Evolutionary conservation across 2,888 invertebrate species (phyloP).

Genomic region (Poecilus cupreus): DNA sequence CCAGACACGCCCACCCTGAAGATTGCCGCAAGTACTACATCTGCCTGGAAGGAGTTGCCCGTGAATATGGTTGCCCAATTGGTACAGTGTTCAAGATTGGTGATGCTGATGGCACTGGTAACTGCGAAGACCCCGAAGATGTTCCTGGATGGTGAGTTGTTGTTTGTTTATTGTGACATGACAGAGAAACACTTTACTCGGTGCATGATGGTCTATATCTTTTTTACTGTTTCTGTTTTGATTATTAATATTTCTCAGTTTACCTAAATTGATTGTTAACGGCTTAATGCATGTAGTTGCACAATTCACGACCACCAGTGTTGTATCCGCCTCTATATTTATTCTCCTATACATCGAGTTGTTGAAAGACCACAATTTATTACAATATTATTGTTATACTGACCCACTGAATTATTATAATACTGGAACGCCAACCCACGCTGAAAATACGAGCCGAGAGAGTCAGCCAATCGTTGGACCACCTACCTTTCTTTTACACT

Average conservation of each 20-base stretch:
- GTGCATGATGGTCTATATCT: conserved; percentile 42
- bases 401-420: too few relatives aligned
- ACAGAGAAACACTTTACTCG: conserved; percentile 36
- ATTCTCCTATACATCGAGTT: too few relatives aligned
- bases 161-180: conserved; percentile 64
- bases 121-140: conserved; percentile 96
- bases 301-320: conserved; percentile 21
- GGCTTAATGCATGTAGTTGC: conserved; percentile 24
- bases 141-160: conserved; percentile 95
- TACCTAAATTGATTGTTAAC: not conserved
- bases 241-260: not conserved
- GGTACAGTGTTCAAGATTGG: conserved; percentile 97
- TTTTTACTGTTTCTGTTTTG: conserved; percentile 23
- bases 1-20: conserved; percentile 95
- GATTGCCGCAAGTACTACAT: conserved; percentile 97
- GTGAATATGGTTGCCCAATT: conserved; percentile 96
- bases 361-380: too few relatives aligned
- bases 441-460: too few relatives aligned
- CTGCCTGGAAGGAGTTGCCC: conserved; percentile 91
- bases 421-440: too few relatives aligned
- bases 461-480: too few relatives aligned
- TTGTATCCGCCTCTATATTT: not conserved
- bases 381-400: too few relatives aligned
- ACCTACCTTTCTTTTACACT: too few relatives aligned
- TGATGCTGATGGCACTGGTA: conserved; percentile 90